Percentiles rank a stretch among this genome's conserved stretches.
Evolutionary conservation across 2,888 invertebrate species (phyloP).

Genomic region (Tryphoninae sp.): DNA sequence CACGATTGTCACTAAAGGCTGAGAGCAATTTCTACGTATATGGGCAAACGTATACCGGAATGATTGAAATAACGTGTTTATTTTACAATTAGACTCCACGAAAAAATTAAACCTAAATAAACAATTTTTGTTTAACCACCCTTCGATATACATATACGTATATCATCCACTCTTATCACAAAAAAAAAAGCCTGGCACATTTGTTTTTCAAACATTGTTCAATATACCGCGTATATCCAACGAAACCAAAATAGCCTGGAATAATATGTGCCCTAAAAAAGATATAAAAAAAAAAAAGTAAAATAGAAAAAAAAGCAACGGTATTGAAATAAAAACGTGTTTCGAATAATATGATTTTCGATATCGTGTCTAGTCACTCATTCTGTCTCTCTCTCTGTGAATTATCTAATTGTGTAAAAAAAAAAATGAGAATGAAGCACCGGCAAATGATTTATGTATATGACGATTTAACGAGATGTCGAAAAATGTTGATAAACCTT

Average conservation of each 20-base stretch:
- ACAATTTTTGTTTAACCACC: background rate
- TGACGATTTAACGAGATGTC: conserved; percentile 57
- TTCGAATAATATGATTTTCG: conserved; percentile 38
- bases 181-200: background rate
- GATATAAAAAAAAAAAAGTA: conserved; percentile 13
- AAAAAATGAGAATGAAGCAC: conserved; percentile 31
- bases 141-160: background rate
- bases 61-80: no score
- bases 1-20: background rate
- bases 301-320: conserved; percentile 20
- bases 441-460: conserved; percentile 39
- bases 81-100: no score
- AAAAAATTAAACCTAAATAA: background rate
- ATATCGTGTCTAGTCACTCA: conserved; percentile 17
- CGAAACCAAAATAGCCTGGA: conserved; percentile 21
- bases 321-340: conserved; percentile 54
- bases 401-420: conserved; percentile 35
- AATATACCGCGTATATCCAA: conserved; percentile 18
- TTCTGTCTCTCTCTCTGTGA: conserved; percentile 1
- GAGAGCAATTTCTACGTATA: background rate
- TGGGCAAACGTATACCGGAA: no score
- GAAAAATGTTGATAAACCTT: conserved; percentile 68
- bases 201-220: conserved; percentile 13
- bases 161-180: conserved; percentile 5
- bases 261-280: conserved; percentile 18